These are phyloP conservation scores for Ianthella basta DNA, from an alignment of 37 sponge, comb jelly and placozoan genomes.

Conservation along the genomic window DNA sequence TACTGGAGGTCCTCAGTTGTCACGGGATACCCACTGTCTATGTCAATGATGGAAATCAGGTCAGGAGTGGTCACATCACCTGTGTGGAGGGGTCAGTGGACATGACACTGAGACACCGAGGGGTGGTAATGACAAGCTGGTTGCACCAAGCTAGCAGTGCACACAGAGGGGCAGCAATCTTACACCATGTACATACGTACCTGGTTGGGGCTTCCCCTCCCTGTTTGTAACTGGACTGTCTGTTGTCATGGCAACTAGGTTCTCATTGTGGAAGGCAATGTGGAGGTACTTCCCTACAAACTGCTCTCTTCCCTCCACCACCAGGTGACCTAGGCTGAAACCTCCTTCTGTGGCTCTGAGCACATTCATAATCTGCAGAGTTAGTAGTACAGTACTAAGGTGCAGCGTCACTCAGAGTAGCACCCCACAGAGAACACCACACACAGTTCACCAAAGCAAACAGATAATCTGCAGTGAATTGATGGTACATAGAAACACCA, in stretches of 20 bases:
- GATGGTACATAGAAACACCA: no score
- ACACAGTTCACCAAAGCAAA: no score
- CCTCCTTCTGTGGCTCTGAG: constrained; percentile 47
- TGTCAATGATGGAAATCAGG: constrained; percentile 64
- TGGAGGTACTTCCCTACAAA: constrained; percentile 50
- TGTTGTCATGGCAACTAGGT: constrained; percentile 51
- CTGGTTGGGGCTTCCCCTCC: constrained; percentile 2
- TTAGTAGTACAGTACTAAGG: neutral
- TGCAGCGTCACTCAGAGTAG: no score
- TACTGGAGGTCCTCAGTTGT: constrained; percentile 78
- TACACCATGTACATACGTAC: neutral
- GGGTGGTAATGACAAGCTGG: no score
- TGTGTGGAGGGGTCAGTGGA: no score
- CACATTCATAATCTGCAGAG: constrained; percentile 64
- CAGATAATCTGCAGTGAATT: no score
- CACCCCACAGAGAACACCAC: no score
- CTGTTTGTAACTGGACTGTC: neutral
- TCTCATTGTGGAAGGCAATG: constrained; percentile 80
- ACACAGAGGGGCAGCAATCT: no score
- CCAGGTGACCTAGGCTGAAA: constrained; percentile 44
- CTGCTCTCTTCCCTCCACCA: constrained; percentile 69
- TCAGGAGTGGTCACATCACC: constrained; percentile 69
- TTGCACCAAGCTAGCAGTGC: no score
- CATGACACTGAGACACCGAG: neutral
- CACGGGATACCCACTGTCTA: constrained; percentile 68